Evolutionary conservation across 2,113 vertebrate genomes (phyloP), one percentile per base, ranked within the genome.

Genomic region (Oostethus manadensis): DNA sequence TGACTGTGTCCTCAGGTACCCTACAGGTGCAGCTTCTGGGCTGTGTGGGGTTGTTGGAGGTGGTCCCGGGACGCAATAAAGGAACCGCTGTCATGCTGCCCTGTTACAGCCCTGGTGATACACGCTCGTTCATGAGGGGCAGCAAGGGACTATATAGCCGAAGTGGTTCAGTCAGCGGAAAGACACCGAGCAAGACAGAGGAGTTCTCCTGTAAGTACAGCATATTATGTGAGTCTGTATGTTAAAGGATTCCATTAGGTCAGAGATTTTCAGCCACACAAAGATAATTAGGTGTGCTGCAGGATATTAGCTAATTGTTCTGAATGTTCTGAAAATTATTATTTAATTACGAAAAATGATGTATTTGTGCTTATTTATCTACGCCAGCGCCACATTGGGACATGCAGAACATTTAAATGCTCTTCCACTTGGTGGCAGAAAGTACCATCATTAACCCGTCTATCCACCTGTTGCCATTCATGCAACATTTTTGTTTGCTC

Each of bases 21-120:
- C 78, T 96, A 66, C 91, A 94, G 78, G 93, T 96, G 9, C 92
- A 89, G 21, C 75, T 96, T 66, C 71, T 93, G 53, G 93, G 92
- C 72, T 94, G 93, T 45, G 84, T 79, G 18, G 89, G 91, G 3
- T 72, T 96, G 67, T 70, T 93, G 67, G 94, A 96, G 67, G 74
- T 81, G 40, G 92, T 94, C 22, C 92, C 91, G 1, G 92, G 91
- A 6, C 89, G 92, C 23, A 83, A 62, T 43, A 90, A 82, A 72
- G 92, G 91, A 26, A 80, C 66, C 2, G 72, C 75, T 0, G 79
- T 78, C 40, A 86, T 79, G 71, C 80, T 71, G 66, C 78, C 88
- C 15, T 73, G 89, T 71, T 74, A 90, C 85, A 89, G 88, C 66
- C 91, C 91, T 0, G 90, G 91, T 48, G 91, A 93, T 76, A 88